These are phyloP conservation scores for Drosophila subquinaria DNA, from an alignment of 2,888 invertebrate species.

Conservation along the genomic window DNA sequence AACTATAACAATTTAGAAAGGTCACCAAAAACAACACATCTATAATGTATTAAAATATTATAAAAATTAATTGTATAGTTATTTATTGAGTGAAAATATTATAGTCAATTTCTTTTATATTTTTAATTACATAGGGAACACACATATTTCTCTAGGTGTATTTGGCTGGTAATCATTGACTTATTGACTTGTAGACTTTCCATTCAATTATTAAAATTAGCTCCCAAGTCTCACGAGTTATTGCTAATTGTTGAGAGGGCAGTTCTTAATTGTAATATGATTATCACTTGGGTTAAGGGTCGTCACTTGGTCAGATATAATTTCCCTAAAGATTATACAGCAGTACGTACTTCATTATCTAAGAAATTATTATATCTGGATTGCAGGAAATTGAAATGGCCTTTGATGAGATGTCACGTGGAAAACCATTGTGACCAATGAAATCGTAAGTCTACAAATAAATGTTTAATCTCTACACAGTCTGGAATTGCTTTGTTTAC, in stretches of 20 bases:
- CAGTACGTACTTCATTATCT: neutral
- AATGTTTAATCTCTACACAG: conserved; percentile 41
- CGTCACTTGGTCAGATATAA: neutral
- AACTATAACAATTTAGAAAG: too few species aligned
- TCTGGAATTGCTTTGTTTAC: conserved; percentile 50
- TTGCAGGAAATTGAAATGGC: neutral
- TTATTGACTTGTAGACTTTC: conserved; percentile 48
- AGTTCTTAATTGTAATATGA: conserved; percentile 39
- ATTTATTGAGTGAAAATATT: too few species aligned
- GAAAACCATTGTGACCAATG: conserved; percentile 6
- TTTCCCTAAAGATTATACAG: conserved; percentile 2
- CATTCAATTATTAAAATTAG: conserved; percentile 64
- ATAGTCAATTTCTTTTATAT: too few species aligned
- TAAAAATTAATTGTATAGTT: too few species aligned
- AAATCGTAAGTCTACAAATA: conserved; percentile 49
- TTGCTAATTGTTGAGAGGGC: conserved; percentile 48
- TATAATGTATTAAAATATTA: too few species aligned
- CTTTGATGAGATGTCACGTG: conserved; percentile 7
- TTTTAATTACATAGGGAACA: neutral
- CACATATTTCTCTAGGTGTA: neutral
- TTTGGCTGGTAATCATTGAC: neutral
- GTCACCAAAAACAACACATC: too few species aligned
- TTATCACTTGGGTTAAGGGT: conserved; percentile 28
- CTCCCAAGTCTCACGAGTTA: conserved; percentile 40
- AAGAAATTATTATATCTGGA: neutral